Evolutionary conservation across 2,113 vertebrate genomes (phyloP).

Genomic region (Alouatta palliata): DNA sequence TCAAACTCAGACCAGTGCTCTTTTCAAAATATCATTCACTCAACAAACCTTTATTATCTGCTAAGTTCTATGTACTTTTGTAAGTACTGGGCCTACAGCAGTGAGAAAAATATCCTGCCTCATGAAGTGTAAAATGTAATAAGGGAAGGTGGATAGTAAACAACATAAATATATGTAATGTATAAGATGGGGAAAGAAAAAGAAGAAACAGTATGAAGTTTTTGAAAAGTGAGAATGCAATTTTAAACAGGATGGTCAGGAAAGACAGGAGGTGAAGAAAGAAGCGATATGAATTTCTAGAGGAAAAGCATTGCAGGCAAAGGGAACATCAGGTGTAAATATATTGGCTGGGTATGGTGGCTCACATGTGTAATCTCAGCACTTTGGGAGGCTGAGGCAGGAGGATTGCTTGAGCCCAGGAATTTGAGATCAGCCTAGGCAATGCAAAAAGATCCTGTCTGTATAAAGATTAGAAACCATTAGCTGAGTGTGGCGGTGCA

Average conservation of each 20-base stretch:
- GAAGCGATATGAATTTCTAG: neutral
- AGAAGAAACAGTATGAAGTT: neutral
- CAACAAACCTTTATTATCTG: neutral
- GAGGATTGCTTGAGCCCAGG: too few relatives aligned
- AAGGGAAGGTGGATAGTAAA: neutral
- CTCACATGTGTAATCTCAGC: too few relatives aligned
- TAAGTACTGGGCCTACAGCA: neutral
- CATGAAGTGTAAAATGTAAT: neutral
- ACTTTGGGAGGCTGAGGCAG: too few relatives aligned
- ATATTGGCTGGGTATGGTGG: too few relatives aligned
- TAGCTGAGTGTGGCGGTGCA: too few relatives aligned
- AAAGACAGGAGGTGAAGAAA: neutral
- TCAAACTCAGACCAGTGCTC: neutral
- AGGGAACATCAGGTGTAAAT: neutral
- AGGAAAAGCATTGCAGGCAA: neutral
- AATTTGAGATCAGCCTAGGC: too few relatives aligned
- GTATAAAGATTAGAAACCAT: too few relatives aligned
- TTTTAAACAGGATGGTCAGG: neutral
- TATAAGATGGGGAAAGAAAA: neutral
- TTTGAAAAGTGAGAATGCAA: neutral
- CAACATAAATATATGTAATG: neutral
- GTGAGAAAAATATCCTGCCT: neutral
- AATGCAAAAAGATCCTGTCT: too few relatives aligned
- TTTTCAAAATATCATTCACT: slow-evolving; percentile 37
- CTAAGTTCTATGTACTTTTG: slow-evolving; percentile 16